Evolutionary conservation across 2,113 vertebrate species (phyloP).

Genomic region (Herpetotheres cachinnans): DNA sequence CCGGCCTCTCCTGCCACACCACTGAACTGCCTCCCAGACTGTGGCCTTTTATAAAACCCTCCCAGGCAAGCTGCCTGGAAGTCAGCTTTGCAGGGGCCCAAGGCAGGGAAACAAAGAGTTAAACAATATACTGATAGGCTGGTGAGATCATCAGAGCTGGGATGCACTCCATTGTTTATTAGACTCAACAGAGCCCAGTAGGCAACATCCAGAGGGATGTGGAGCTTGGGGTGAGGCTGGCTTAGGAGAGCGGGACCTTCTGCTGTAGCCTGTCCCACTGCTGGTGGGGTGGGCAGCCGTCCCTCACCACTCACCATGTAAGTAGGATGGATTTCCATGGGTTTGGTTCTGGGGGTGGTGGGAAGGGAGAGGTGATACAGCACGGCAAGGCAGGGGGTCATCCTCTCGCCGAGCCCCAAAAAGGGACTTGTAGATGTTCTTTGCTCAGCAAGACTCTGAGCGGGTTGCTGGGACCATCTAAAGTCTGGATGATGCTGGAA

Average conservation of each 20-base stretch:
- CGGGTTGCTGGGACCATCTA: fast-evolving
- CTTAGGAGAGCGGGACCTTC: not conserved
- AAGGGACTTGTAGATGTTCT: not conserved
- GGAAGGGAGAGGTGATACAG: not conserved
- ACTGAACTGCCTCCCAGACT: not conserved
- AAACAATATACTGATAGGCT: slow-evolving; percentile 10
- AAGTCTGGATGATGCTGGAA: not conserved
- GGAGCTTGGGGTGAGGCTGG: not conserved
- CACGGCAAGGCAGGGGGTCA: fast-evolving
- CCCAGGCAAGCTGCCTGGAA: not conserved
- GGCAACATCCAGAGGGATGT: slow-evolving; percentile 28
- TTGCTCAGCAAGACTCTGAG: not conserved
- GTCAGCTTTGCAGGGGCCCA: not conserved
- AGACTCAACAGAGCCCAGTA: slow-evolving; percentile 12
- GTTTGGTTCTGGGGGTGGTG: not conserved
- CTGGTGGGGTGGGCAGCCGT: not conserved
- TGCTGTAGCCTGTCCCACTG: not conserved
- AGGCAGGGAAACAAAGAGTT: slow-evolving; percentile 41
- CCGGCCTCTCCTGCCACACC: not conserved
- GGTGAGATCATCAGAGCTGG: slow-evolving; percentile 68
- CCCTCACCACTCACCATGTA: not conserved
- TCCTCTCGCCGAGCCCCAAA: not conserved
- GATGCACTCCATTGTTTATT: slow-evolving; percentile 37
- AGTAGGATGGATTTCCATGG: not conserved
- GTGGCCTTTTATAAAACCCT: not conserved